Base-by-base conservation (phyloP, 2,113 vertebrate genomes). In the Halcyon malimbica region DNA sequence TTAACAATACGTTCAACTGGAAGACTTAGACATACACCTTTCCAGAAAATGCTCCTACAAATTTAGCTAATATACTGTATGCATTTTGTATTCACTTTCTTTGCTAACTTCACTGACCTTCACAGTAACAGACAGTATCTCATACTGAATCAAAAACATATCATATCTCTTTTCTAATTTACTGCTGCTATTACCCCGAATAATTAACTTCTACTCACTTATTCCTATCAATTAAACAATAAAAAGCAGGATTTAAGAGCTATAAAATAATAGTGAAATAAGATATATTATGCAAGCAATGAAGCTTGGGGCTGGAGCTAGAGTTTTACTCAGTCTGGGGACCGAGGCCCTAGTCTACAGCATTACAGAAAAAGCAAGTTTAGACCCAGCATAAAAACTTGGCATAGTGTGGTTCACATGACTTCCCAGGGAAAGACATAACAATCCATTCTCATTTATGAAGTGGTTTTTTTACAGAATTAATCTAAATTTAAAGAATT, bases 41-140 rank as follows among this genome's bases (percentile, higher is more conserved):
- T 94, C 94, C 64, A 94, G 71, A 91, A 96, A 93, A 95, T 54
- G 19, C 56, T 90, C 37, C 29, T 74, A 85, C 26, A 93, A 87
- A 92, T 94, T 60, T 86, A 89, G 63, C 71, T 96, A 56, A 84
- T 78, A 50, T 13, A 37, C 31, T n/a, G 29, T 42, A 20, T 71
- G 44, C 44, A 62, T 51, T 23, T 75, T 63, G 21, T 63, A 67
- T 71, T 67, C 82, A 81, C 82, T 92, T 78, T 67, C 80, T 86
- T 78, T 64, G 50, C 75, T 81, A 69, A 84, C 68, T 64, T 93
- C 41, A 73, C 53, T 64, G 35, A 87, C 53, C 44, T 57, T 83
- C 59, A 56, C n/a, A 69, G 16, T 37, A 89, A 17, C 53, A 62
- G 50, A 35, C 3, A 62, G 8, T 23, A 46, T 11, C 24, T 75